phyloP scores from a whole-genome alignment of 2,113 vertebrate genomes.

The Antechinus stuartii region DNA sequence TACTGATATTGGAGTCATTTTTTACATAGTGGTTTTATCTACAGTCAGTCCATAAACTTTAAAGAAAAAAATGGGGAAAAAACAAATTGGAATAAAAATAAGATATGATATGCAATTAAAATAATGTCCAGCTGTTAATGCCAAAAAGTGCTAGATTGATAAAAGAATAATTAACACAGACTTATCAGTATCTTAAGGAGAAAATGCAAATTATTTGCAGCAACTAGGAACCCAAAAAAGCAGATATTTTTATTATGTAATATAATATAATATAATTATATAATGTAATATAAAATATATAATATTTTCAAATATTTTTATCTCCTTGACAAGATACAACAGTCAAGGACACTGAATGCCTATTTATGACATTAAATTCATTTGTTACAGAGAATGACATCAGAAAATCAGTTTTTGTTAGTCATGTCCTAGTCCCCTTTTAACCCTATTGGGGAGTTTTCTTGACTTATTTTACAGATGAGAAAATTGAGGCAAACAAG shows the following conservation, averaged over 20 bases:
- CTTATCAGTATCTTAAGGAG: neutral
- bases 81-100: neutral
- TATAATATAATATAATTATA: too few relatives aligned
- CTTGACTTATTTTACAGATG: too few relatives aligned
- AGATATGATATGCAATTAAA: neutral
- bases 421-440: too few relatives aligned
- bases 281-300: too few relatives aligned
- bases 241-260: too few relatives aligned
- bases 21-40: neutral
- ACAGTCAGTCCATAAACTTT: neutral
- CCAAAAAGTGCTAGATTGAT: neutral
- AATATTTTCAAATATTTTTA: neutral
- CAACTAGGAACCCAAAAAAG: neutral
- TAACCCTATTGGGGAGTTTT: too few relatives aligned
- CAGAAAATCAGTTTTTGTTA: neutral
- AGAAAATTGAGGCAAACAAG: too few relatives aligned
- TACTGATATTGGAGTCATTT: neutral
- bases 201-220: neutral
- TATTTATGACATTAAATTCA: neutral
- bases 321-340: neutral
- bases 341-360: neutral
- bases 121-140: neutral
- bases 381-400: neutral
- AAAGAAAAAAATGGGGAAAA: neutral
- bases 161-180: neutral